phyloP scores from a whole-genome alignment of 2,888 invertebrate genomes.

The Plagiodera versicolora region DNA sequence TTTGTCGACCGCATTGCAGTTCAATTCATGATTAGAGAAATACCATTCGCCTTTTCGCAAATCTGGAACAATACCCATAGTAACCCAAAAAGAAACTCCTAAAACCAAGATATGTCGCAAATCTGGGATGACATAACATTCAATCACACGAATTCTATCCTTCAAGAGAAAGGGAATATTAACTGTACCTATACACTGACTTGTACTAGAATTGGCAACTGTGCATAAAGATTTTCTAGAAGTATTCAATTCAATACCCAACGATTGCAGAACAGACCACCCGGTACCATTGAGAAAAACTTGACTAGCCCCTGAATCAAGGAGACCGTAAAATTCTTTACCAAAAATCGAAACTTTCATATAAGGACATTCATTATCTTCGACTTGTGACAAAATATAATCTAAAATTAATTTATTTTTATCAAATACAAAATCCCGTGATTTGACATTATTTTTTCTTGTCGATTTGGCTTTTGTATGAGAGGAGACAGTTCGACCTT shows the following conservation, averaged over 20 bases:
- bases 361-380: not conserved
- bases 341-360: not conserved
- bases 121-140: slow-evolving; percentile 12
- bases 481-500: not conserved
- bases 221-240: not conserved
- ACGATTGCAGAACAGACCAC: not conserved
- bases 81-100: slow-evolving; percentile 19
- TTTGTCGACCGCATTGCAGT: not conserved
- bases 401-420: not conserved
- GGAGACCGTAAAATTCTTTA: not conserved
- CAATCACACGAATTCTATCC: not conserved
- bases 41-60: slow-evolving; percentile 7
- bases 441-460: too few species aligned
- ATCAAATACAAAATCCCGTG: too few species aligned
- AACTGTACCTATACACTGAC: not conserved
- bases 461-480: not conserved
- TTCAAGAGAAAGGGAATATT: not conserved
- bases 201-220: not conserved
- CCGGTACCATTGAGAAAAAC: not conserved
- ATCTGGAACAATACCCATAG: slow-evolving; percentile 22
- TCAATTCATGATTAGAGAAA: not conserved
- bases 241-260: not conserved
- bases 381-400: not conserved
- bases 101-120: slow-evolving; percentile 18
- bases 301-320: not conserved